phyloP scores from a whole-genome alignment of 2,113 vertebrate genomes.

The Baryphthengus martii region DNA sequence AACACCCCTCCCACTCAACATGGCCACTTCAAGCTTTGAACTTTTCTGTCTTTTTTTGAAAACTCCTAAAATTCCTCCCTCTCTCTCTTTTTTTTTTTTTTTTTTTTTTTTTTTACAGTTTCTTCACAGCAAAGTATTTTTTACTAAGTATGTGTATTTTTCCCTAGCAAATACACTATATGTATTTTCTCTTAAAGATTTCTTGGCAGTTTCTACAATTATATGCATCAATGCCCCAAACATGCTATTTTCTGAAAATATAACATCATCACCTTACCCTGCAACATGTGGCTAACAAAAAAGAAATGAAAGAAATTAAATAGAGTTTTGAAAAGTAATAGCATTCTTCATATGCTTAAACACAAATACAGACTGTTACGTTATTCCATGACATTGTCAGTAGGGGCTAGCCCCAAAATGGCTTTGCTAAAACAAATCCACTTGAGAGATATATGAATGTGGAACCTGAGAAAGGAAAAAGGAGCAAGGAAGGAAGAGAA shows the following conservation, averaged over 20 bases:
- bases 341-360: not conserved
- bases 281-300: not conserved
- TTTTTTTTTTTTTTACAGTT: not conserved
- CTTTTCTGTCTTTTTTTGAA: not conserved
- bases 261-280: not conserved
- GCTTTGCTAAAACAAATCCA: not conserved
- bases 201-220: not conserved
- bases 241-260: not conserved
- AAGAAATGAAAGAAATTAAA: not conserved
- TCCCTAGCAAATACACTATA: not conserved
- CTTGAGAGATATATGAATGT: rapidly evolving
- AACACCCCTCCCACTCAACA: not conserved
- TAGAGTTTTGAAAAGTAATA: not conserved
- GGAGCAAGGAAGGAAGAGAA: not conserved
- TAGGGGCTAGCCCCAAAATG: not conserved
- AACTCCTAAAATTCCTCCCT: not conserved
- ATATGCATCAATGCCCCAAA: not conserved
- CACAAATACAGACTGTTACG: not conserved
- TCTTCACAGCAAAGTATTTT: not conserved
- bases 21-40: not conserved
- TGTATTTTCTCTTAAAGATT: not conserved
- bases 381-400: not conserved
- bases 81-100: too few relatives aligned
- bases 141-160: not conserved
- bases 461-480: not conserved